These are phyloP conservation scores for Nemurella pictetii DNA, from an alignment of 2,888 invertebrate genomes.

Conservation along the genomic window DNA sequence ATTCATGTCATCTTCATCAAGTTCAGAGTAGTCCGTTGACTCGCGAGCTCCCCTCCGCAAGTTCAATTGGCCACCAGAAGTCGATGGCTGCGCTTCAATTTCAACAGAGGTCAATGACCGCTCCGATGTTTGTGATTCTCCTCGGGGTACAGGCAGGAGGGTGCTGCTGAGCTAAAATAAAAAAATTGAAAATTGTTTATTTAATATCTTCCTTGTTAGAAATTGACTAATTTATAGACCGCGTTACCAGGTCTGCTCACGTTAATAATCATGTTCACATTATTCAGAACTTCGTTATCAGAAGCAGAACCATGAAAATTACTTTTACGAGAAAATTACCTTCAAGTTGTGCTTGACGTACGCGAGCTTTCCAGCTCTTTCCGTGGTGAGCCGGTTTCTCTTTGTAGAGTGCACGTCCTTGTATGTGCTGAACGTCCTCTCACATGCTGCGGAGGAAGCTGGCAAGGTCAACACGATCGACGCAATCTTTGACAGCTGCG, in stretches of 20 bases:
- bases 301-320: background rate
- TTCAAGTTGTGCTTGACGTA: conserved; percentile 42
- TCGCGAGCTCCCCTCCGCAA: background rate
- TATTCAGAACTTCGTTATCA: background rate
- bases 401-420: conserved; percentile 45
- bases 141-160: background rate
- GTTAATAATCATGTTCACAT: background rate
- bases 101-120: background rate
- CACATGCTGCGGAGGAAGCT: conserved; percentile 45
- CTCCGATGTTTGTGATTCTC: background rate
- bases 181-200: background rate
- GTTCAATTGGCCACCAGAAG: background rate
- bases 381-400: conserved; percentile 44
- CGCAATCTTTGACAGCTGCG: conserved; percentile 43
- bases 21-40: background rate
- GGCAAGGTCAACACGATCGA: conserved; percentile 43
- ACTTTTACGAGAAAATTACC: background rate
- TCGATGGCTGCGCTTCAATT: background rate
- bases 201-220: background rate
- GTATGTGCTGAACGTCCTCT: conserved; percentile 45
- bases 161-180: background rate
- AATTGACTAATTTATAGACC: background rate
- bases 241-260: background rate
- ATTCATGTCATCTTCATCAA: background rate
- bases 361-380: conserved; percentile 43